A percentile compares a stretch with the other conserved stretches of the same genome.
Conservation (phyloP, 2,888 invertebrate genomes). For the Pyrrhosoma nymphula region DNA sequence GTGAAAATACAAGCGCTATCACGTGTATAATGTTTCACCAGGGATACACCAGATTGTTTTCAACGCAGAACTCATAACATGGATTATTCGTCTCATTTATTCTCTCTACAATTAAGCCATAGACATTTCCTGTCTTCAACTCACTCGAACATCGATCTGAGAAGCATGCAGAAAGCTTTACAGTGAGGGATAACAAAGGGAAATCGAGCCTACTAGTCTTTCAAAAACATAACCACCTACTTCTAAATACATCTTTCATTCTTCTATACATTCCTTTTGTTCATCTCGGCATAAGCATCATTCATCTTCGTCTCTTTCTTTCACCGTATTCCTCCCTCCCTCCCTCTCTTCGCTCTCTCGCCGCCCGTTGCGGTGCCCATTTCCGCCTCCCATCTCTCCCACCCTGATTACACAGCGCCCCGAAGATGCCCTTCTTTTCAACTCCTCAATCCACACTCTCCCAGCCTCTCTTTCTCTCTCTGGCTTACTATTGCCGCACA, state of each 20-base stretch:
- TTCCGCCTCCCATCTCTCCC: slow-evolving; percentile 21
- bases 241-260: not conserved
- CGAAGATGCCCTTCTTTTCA: not conserved
- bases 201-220: slow-evolving; percentile 59
- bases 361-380: slow-evolving; percentile 41
- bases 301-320: slow-evolving; percentile 41
- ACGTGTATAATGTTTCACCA: not conserved
- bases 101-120: slow-evolving; percentile 43
- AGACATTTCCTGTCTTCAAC: slow-evolving; percentile 37
- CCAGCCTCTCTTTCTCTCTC: not conserved
- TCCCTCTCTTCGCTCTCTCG: not conserved
- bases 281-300: not conserved
- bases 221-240: slow-evolving; percentile 32
- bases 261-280: not conserved
- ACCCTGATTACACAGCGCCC: not conserved
- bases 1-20: not conserved
- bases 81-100: slow-evolving; percentile 3
- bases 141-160: slow-evolving; percentile 26
- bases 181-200: slow-evolving; percentile 9
- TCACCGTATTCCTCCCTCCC: slow-evolving; percentile 1
- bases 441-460: not conserved
- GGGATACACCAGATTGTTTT: not conserved
- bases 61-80: not conserved
- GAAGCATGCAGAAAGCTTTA: slow-evolving; percentile 10
- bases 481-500: slow-evolving; percentile 8